Conservation (phyloP, 1,140 invertebrate species). For the Andricus grossulariae region DNA sequence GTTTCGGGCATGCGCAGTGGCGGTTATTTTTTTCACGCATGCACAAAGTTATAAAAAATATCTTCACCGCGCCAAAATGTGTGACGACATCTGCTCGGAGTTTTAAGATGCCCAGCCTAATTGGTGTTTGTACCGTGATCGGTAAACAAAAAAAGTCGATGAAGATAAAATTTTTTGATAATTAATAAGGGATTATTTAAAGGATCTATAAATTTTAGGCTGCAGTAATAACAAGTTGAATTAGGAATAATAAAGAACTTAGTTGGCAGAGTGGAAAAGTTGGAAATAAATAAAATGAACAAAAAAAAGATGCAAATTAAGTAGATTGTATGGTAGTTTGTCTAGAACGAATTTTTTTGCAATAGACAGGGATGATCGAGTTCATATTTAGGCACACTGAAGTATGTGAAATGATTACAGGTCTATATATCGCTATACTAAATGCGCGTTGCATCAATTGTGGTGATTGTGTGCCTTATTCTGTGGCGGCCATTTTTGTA, state of each 20-base stretch:
- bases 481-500: conserved; percentile 75
- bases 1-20: too few relatives aligned
- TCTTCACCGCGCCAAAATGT: too few relatives aligned
- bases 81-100: too few relatives aligned
- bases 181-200: too few relatives aligned
- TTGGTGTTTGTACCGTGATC: too few relatives aligned
- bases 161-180: too few relatives aligned
- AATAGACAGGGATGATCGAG: conserved; percentile 16
- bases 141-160: too few relatives aligned
- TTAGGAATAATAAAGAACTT: conserved; percentile 12
- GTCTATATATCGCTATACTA: conserved; percentile 62
- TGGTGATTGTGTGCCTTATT: conserved; percentile 76
- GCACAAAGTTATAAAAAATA: too few relatives aligned
- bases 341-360: conserved; percentile 29
- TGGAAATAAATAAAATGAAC: conserved; percentile 32
- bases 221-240: conserved; percentile 34
- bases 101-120: too few relatives aligned
- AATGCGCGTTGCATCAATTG: conserved; percentile 74
- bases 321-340: conserved; percentile 30
- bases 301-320: conserved; percentile 40
- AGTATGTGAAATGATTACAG: conserved; percentile 33
- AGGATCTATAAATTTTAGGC: conserved; percentile 45
- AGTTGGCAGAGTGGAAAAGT: conserved; percentile 36
- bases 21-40: too few relatives aligned
- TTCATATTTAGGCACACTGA: conserved; percentile 38